Evolutionary conservation across 2,888 invertebrate genomes (phyloP).

Genomic region (Frankliniella intonsa): DNA sequence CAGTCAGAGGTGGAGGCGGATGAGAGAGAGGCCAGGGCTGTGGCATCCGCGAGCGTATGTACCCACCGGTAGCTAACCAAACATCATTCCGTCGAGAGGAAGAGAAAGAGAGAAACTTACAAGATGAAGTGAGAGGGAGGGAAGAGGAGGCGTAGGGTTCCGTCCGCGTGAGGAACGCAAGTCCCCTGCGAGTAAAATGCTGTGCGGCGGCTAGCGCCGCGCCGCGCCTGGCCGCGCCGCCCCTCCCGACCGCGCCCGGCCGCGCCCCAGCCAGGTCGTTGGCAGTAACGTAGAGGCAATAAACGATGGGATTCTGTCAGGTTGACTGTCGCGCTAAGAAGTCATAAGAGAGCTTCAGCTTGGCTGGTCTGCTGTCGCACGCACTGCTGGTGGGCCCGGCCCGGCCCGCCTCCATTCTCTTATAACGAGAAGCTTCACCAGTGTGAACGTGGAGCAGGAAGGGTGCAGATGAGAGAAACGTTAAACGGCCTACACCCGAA

Average conservation of each 20-base stretch:
- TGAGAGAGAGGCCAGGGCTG: too few species aligned
- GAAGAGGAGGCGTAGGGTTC: neutral
- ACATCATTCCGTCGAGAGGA: too few species aligned
- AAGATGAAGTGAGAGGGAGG: neutral
- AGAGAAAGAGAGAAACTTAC: neutral
- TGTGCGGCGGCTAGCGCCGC: neutral
- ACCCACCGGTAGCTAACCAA: too few species aligned
- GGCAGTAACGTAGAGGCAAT: neutral
- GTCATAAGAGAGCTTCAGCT: neutral
- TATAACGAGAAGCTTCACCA: too few species aligned
- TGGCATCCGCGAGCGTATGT: too few species aligned
- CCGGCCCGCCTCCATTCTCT: too few species aligned
- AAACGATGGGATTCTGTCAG: neutral
- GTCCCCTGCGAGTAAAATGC: neutral
- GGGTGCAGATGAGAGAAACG: too few species aligned
- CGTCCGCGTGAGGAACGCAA: neutral
- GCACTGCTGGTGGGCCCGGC: too few species aligned
- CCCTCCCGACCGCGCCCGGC: neutral
- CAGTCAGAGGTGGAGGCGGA: too few species aligned
- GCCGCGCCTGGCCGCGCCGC: neutral
- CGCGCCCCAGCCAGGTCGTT: neutral
- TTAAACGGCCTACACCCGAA: too few species aligned
- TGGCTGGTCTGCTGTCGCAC: too few species aligned
- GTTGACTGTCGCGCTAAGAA: neutral
- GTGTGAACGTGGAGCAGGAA: too few species aligned